Base-by-base conservation (phyloP, 2,888 invertebrate species). In the Melitaea athalia region DNA sequence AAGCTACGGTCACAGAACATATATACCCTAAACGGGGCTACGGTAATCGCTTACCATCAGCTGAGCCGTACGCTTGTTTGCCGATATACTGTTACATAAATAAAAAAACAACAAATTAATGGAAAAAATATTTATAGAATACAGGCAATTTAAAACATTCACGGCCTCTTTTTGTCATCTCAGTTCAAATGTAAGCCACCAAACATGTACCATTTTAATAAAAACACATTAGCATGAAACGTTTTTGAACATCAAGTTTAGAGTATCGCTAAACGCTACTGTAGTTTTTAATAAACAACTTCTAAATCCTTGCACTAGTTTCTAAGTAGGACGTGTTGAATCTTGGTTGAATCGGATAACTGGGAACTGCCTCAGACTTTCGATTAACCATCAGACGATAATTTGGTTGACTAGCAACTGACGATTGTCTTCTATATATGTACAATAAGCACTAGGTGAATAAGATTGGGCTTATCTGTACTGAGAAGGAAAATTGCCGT, bases 291-390 rank as follows among this genome's bases (percentile, higher is more conserved):
- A 59, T 57, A 47, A 64, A 59, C 47, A 59, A 38, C 33, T 15
- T 47, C 47, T n/a, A 49, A 38, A n/a, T 57, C 38, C 47, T 59
- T 64, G 24, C 47, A 47, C 63, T 57, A 57, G 33, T 47, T 64
- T 64, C 47, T 38, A 64, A 64, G 33, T 49, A 47, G 57, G 42
- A 14, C 42, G 42, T 59, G 50, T 50, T 60, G 31, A 57, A 53
- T 60, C 49, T 24, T 24, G 50, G 50, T 50, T 60, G 31, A 57
- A 53, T 60, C 49, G 14, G 45, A n/a, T 1, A 31, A 52, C 33
- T 15, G 8, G 53, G 53, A 45, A 65, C 52, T 60, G 52, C 45
- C 52, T 60, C 60, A 45, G 52, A 17, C 60, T 60, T n/a, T 12
- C 17, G 45, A 45, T 65, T 59, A 50, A 24, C 24, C 45, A 17